These are phyloP conservation scores for Cynocephalus volans DNA, from an alignment of 2,113 vertebrate genomes.

Conservation along the genomic window DNA sequence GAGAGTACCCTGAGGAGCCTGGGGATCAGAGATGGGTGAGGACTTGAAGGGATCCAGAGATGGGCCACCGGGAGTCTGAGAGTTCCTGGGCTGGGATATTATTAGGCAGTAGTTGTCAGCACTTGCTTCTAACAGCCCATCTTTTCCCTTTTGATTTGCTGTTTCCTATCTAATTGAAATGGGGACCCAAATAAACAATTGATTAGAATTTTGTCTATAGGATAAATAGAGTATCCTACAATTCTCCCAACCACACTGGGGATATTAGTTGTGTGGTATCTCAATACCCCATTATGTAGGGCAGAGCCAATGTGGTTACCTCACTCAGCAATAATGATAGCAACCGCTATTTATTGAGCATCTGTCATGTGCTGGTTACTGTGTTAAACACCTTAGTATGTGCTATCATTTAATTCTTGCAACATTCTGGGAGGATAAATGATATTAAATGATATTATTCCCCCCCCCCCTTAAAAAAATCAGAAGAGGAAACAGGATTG, in stretches of 20 bases:
- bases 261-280: neutral
- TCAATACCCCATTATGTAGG: constrained; percentile 11
- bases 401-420: neutral
- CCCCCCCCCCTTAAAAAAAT: neutral
- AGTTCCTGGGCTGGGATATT: neutral
- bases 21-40: neutral
- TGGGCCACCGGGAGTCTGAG: neutral
- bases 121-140: neutral
- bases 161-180: neutral
- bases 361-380: neutral
- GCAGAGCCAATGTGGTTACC: neutral
- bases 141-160: neutral
- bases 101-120: neutral
- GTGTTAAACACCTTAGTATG: neutral
- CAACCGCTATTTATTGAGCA: neutral
- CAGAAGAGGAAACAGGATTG: neutral
- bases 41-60: neutral
- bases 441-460: neutral
- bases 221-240: neutral
- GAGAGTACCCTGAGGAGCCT: neutral
- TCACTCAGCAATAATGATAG: neutral
- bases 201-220: neutral
- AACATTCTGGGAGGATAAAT: neutral
- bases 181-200: neutral
- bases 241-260: neutral